Evolutionary conservation across 2,113 vertebrate species (phyloP), one percentile per base, ranked within the genome.

Genomic region (Centropus unirufus): DNA sequence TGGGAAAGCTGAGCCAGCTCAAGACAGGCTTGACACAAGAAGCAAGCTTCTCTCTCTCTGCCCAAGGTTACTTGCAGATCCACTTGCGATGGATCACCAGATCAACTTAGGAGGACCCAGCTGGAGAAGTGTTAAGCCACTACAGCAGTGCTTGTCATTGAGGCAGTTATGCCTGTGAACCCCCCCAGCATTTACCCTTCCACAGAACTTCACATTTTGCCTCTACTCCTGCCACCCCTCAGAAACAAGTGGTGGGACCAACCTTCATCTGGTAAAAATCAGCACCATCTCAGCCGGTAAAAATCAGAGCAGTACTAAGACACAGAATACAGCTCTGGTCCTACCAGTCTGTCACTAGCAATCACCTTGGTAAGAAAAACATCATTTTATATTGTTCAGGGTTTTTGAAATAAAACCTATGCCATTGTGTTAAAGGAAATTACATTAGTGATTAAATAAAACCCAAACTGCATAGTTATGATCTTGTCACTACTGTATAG

Each of bases 391-490:
- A 29, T 76, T 73, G 49, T 80, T 89, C 58, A 30, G 62, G 12
- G 14, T 51, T 86, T 93, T 92, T 47, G 27, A 91, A 87, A 88
- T 52, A 76, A 83, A 91, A 62, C 27, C 51, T 80, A 89, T 4
- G 2, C 3, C 54, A 49, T 86, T 88, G 69, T 78, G 36, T 52
- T 91, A 81, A 67, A 74, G 52, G 68, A 92, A 83, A 93, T 89
- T 73, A 34, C n/a, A 77, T 26, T 52, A 20, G 36, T 83, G 55
- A 70, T 78, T 78, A 82, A 94, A 92, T 90, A 89, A 85, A 92
- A 80, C 8, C n/a, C 58, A 34, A 93, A 89, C 52, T 42, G 68
- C 39, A 34, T 59, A 59, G 57, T 69, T 90, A 66, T 51, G 87
- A 83, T 58, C 62, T 61, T 81, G 26, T 79, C 40, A 55, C 61